phyloP scores from a whole-genome alignment of 64 coral and sea anemone species.

The Pocillopora verrucosa region DNA sequence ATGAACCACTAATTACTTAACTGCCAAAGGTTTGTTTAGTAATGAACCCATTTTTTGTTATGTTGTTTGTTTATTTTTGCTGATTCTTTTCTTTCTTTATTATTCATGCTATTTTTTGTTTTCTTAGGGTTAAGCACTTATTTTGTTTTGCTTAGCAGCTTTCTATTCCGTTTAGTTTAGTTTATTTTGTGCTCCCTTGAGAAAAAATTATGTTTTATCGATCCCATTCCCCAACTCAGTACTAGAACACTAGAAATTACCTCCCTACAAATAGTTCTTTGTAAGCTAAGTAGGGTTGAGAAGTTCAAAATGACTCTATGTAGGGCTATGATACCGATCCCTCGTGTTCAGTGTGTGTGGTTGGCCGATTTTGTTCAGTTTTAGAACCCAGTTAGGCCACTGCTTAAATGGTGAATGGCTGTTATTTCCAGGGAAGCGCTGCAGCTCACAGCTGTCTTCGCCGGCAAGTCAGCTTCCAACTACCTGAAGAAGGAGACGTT shows the following conservation, averaged over 20 bases:
- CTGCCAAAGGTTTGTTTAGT: constrained; percentile 31
- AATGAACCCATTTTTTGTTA: background rate
- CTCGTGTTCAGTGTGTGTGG: background rate
- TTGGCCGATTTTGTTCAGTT: background rate
- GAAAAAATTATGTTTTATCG: no score
- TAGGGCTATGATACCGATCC: background rate
- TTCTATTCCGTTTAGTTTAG: background rate
- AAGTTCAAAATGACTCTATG: no score
- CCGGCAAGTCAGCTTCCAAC: constrained; percentile 40
- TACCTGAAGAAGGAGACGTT: constrained; percentile 12
- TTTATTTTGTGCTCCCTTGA: no score
- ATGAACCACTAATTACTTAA: constrained; percentile 4
- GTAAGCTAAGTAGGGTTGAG: no score
- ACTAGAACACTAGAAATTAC: no score
- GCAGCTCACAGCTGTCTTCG: background rate
- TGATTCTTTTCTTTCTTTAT: background rate
- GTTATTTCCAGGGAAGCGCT: background rate
- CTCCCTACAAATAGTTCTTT: no score
- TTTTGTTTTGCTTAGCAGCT: background rate
- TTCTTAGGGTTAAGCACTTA: background rate
- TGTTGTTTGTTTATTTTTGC: background rate
- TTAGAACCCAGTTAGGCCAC: no score
- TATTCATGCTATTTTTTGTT: background rate
- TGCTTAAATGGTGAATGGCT: no score
- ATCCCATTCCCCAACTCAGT: no score